A percentile compares a stretch with the other conserved stretches of the same genome.
These are phyloP conservation scores for Cryptomyrus ogoouensis DNA, from an alignment of 2,113 vertebrate species.

Conservation along the genomic window DNA sequence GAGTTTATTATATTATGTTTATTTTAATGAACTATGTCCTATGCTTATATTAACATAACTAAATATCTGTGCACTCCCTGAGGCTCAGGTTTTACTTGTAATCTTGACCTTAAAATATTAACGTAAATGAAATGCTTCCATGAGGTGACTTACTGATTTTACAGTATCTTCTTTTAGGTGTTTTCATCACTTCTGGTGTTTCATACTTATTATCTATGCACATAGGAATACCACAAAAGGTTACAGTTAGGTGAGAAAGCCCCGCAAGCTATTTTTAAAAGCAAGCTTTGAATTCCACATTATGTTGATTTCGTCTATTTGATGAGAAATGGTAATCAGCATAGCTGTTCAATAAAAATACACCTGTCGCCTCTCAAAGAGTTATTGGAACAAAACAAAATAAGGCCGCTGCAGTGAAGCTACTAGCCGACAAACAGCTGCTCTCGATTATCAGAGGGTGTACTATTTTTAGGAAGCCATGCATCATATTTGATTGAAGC, in stretches of 20 bases:
- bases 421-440: background rate
- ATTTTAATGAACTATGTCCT: background rate
- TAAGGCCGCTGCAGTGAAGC: background rate
- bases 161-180: background rate
- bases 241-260: background rate
- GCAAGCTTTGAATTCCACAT: background rate
- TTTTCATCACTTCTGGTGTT: background rate
- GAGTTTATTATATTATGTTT: background rate
- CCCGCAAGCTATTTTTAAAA: background rate
- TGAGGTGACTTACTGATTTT: background rate
- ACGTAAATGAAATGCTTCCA: background rate
- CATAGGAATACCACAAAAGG: background rate
- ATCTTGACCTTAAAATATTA: background rate
- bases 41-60: background rate
- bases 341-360: background rate
- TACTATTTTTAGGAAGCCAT: background rate
- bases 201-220: background rate
- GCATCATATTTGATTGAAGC: background rate
- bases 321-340: conserved; percentile 4
- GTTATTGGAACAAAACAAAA: background rate
- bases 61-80: background rate
- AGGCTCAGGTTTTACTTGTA: background rate
- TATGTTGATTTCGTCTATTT: background rate
- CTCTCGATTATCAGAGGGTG: background rate
- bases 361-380: background rate